Evolutionary conservation across 2,113 vertebrate genomes (phyloP).

Genomic region (Prionailurus viverrinus): DNA sequence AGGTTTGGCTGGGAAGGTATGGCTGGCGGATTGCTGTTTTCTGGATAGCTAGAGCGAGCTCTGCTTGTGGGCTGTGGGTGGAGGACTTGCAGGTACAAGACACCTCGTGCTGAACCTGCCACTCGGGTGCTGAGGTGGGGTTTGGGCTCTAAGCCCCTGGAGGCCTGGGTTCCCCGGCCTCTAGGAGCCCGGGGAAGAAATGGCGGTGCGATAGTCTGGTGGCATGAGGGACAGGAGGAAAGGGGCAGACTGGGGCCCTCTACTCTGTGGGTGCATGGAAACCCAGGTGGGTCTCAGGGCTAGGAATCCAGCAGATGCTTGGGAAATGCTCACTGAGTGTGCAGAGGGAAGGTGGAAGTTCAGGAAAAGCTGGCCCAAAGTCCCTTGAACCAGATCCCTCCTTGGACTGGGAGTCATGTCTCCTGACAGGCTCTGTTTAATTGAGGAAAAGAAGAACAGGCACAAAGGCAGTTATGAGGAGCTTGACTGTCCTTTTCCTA

Average conservation of each 20-base stretch:
- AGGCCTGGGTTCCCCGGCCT: not conserved
- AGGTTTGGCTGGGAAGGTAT: not conserved
- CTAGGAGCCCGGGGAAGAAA: not conserved
- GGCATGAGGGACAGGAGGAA: not conserved
- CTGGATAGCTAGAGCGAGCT: not conserved
- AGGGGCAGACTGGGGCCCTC: not conserved
- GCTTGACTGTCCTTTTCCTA: not conserved
- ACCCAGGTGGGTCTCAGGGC: not conserved
- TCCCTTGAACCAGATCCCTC: not conserved
- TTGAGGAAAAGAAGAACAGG: not conserved
- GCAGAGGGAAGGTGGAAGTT: not conserved
- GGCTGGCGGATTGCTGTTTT: not conserved
- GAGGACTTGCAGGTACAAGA: too few species aligned
- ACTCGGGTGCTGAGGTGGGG: accelerated
- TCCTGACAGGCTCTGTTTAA: not conserved
- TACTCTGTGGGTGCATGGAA: not conserved
- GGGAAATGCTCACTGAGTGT: not conserved
- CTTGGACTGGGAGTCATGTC: not conserved
- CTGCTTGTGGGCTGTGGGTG: not conserved
- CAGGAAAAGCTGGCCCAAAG: not conserved
- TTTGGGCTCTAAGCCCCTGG: not conserved
- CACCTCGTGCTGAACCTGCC: not conserved
- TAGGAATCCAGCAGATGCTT: too few species aligned
- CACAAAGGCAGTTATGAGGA: not conserved
- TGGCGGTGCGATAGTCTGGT: not conserved